Base-by-base conservation (phyloP, 2,113 vertebrate genomes). In the Glareola pratincola region DNA sequence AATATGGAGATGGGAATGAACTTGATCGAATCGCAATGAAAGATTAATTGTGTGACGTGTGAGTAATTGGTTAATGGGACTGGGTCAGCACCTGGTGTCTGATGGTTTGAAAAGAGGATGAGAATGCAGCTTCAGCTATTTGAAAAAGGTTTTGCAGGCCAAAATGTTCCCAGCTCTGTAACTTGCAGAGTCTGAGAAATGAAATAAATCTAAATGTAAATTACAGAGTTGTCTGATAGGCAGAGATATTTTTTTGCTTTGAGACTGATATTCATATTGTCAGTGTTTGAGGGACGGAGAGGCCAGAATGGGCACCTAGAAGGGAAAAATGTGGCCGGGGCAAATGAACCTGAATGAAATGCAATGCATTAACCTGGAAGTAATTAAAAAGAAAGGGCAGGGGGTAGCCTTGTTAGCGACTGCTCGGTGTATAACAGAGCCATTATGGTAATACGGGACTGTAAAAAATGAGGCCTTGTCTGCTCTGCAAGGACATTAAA, bases 181-280 rank as follows among this genome's bases (percentile, higher is more conserved):
- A 96, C 95, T 97, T 97, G 94, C 91, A 80, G 72, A 95, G 91
- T 93, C 94, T 97, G 82, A 97, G 96, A 98, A 98, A 97, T 98
- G 97, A 98, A 97, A 97, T 96, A 96, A 97, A 95, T 97, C 74
- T 96, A 95, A 98, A 98, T 97, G 97, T 95, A 97, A 98, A 98
- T 98, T 98, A 90, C 92, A 92, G 90, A 89, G 74, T 96, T 96
- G 92, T 95, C 97, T 97, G 97, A 96, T 90, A 94, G 56, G 90
- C 76, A 85, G 94, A 95, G 93, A 95, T 89, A 69, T 91, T 87
- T 91, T 91, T 71, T 7, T 73, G 79, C 95, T 96, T 94, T 97
- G 87, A 97, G 50, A 72, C 75, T 92, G 96, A 97, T 97, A 96
- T 96, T 97, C 96, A 92, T 97, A 79, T 54, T 80, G 73, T 63